Conservation (phyloP, 2,113 vertebrate species). For the Phalacrocorax aristotelis region DNA sequence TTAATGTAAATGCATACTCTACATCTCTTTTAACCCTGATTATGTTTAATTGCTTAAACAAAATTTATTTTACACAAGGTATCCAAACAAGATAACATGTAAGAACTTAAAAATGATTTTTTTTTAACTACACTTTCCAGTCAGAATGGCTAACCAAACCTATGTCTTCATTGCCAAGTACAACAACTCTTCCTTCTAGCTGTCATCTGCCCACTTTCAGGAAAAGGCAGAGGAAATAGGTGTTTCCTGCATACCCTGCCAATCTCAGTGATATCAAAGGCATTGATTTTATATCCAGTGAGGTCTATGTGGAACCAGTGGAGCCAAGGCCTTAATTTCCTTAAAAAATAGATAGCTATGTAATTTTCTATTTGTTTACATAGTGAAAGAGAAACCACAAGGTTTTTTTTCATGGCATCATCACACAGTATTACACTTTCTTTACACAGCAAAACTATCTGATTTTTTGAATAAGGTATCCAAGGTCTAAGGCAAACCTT, state of each 20-base stretch:
- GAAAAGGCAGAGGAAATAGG: neutral
- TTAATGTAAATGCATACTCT: neutral
- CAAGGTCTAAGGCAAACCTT: neutral
- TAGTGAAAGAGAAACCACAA: neutral
- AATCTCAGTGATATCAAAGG: neutral
- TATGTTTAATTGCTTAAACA: neutral
- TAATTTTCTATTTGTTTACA: neutral
- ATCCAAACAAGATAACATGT: neutral
- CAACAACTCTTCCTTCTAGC: neutral
- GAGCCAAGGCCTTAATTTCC: neutral
- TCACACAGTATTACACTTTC: neutral
- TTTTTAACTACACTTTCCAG: neutral
- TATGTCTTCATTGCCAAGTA: neutral
- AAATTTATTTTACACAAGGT: neutral
- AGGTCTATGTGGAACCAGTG: neutral
- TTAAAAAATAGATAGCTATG: neutral
- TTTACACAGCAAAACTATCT: neutral
- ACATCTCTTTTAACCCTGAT: neutral
- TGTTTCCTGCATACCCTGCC: neutral
- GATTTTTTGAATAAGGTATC: neutral
- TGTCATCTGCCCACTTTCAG: neutral
- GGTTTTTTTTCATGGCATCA: neutral
- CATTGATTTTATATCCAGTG: neutral
- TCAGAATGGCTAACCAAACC: neutral
- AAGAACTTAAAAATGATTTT: neutral